phyloP scores from a whole-genome alignment of 2,797 vertebrate genomes.

The Pterois miles region DNA sequence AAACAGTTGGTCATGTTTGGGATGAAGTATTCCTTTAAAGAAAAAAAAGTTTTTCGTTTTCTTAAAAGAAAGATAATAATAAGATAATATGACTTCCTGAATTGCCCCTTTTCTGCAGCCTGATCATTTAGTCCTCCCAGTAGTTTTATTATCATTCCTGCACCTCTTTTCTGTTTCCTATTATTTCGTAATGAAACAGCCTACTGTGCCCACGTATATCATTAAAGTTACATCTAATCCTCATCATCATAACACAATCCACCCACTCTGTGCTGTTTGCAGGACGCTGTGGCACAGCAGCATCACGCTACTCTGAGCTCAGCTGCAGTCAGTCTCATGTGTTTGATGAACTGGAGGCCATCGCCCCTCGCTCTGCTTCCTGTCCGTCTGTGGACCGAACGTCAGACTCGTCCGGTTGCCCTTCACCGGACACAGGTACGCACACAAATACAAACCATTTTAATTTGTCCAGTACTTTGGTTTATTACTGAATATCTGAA shows the following conservation, averaged over 20 bases:
- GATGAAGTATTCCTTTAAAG: too few species aligned
- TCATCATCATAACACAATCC: conserved; percentile 3
- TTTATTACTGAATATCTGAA: too few species aligned
- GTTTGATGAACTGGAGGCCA: conserved; percentile 80
- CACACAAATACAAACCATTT: background rate
- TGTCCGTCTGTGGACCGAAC: conserved; percentile 62
- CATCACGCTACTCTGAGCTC: conserved; percentile 61
- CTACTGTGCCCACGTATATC: background rate
- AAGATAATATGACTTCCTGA: background rate
- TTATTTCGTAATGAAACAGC: conserved; percentile 18
- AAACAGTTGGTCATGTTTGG: too few species aligned
- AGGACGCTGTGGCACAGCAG: conserved; percentile 56
- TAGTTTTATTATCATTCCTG: background rate
- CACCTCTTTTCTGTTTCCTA: background rate
- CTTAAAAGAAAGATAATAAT: background rate
- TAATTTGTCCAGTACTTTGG: too few species aligned
- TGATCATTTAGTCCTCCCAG: background rate
- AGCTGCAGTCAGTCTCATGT: conserved; percentile 64
- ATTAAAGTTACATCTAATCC: conserved; percentile 9
- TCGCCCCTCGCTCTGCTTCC: conserved; percentile 66
- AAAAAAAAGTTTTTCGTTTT: background rate
- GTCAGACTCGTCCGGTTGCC: conserved; percentile 43
- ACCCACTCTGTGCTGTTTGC: conserved; percentile 39
- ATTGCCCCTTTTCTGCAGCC: background rate
- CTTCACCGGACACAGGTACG: conserved; percentile 70